A percentile compares a stretch with the other conserved stretches of the same genome.
These are phyloP conservation scores for Cephus spinipes DNA, from an alignment of 2,888 invertebrate genomes.

Conservation along the genomic window DNA sequence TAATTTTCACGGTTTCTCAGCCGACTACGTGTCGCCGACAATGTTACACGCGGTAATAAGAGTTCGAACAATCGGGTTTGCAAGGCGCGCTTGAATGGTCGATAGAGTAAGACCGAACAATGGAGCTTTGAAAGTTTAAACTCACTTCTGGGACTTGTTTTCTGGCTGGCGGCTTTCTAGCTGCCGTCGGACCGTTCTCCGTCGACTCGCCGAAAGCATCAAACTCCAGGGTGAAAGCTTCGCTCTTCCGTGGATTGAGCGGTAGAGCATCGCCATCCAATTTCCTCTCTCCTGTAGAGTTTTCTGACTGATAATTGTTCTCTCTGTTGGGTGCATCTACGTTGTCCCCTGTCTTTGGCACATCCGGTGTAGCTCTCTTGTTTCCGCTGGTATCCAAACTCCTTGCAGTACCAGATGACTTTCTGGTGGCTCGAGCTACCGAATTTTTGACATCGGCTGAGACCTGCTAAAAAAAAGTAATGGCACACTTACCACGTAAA, in stretches of 20 bases:
- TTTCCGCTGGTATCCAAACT: conserved; percentile 19
- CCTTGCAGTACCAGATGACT: neutral
- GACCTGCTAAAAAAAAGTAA: neutral
- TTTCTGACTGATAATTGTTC: neutral
- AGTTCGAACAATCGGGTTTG: neutral
- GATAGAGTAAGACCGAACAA: neutral
- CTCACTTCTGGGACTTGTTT: conserved; percentile 44
- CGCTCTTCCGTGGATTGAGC: conserved; percentile 2
- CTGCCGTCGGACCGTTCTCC: conserved; percentile 27
- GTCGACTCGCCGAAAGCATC: conserved; percentile 31
- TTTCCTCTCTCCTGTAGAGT: neutral
- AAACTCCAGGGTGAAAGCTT: conserved; percentile 38
- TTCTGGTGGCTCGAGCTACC: conserved; percentile 15
- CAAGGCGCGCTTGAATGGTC: neutral
- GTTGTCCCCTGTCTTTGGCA: conserved; percentile 25
- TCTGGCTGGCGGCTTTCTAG: conserved; percentile 32
- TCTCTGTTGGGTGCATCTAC: conserved; percentile 30
- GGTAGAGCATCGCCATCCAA: neutral
- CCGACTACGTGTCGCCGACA: neutral
- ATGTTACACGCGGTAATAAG: neutral
- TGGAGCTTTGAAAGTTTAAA: conserved; percentile 4
- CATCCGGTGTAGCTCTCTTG: conserved; percentile 16
- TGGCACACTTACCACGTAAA: neutral
- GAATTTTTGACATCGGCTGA: neutral
- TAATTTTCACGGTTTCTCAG: neutral